Percentiles rank a stretch among this genome's conserved stretches.
phyloP scores from a whole-genome alignment of 2,113 vertebrate species.

The Sprattus sprattus region DNA sequence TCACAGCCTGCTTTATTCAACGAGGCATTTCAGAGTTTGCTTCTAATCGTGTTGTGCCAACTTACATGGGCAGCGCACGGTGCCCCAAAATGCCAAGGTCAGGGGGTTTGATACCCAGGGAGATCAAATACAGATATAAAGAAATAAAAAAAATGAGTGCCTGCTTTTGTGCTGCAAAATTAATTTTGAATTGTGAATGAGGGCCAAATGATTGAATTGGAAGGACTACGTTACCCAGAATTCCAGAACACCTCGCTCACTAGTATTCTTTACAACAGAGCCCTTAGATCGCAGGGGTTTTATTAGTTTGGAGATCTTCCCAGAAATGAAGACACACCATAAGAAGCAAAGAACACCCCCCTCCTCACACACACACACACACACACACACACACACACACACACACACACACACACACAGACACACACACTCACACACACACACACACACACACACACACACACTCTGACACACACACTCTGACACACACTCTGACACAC shows the following conservation, averaged over 20 bases:
- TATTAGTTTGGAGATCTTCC: conserved; percentile 12
- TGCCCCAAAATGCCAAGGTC: not conserved
- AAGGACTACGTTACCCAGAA: not conserved
- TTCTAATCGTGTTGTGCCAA: not conserved
- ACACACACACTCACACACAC: conserved; percentile 1
- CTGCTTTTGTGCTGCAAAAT: not conserved
- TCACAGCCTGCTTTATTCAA: no score
- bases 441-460: not conserved
- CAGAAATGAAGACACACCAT: conserved; percentile 8
- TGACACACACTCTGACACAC: not conserved
- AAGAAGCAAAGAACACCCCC: not conserved
- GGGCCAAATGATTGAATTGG: not conserved
- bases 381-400: not conserved
- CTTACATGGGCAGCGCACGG: not conserved
- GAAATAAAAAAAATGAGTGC: not conserved
- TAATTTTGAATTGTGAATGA: not conserved
- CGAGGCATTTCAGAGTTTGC: not conserved
- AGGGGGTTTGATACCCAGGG: not conserved
- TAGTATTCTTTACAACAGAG: not conserved
- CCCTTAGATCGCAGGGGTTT: conserved; percentile 1
- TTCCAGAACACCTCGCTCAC: not conserved
- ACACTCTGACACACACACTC: not conserved
- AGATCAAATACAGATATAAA: not conserved
- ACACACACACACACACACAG: not conserved
- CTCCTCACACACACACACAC: not conserved